phyloP scores from a whole-genome alignment of 2,113 vertebrate genomes.

The Urocitellus parryii region DNA sequence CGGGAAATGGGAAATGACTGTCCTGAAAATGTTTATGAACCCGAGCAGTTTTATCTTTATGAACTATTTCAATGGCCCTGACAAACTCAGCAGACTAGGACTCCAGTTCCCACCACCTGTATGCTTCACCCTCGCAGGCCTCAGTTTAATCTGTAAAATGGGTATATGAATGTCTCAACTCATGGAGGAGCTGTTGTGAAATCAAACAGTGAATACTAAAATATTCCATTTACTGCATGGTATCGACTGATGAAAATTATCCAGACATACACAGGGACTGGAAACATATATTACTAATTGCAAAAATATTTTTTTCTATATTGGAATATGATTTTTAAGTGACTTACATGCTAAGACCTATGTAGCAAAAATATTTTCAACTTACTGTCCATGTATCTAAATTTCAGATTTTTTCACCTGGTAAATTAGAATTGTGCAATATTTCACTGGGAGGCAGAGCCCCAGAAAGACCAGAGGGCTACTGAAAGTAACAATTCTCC shows the following conservation, averaged over 20 bases:
- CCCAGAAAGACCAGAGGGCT: not conserved
- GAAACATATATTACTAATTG: slow-evolving; percentile 34
- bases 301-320: not conserved
- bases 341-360: not conserved
- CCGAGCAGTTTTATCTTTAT: slow-evolving; percentile 8
- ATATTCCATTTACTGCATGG: not conserved
- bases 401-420: not conserved
- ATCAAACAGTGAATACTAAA: slow-evolving; percentile 42
- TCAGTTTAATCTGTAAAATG: not conserved
- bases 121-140: not conserved
- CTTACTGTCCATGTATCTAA: not conserved
- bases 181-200: not conserved
- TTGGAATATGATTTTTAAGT: slow-evolving; percentile 15
- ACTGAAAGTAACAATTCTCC: not conserved
- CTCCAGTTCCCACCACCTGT: not conserved
- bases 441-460: not conserved
- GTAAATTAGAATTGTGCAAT: not conserved
- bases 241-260: not conserved
- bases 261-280: not conserved
- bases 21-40: not conserved
- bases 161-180: not conserved
- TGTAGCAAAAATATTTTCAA: slow-evolving; percentile 46
- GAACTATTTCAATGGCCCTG: not conserved
- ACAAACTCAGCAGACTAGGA: not conserved
- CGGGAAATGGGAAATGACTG: not conserved